Base-by-base conservation (phyloP, 2,888 invertebrate genomes). In the Heliconius aoede region DNA sequence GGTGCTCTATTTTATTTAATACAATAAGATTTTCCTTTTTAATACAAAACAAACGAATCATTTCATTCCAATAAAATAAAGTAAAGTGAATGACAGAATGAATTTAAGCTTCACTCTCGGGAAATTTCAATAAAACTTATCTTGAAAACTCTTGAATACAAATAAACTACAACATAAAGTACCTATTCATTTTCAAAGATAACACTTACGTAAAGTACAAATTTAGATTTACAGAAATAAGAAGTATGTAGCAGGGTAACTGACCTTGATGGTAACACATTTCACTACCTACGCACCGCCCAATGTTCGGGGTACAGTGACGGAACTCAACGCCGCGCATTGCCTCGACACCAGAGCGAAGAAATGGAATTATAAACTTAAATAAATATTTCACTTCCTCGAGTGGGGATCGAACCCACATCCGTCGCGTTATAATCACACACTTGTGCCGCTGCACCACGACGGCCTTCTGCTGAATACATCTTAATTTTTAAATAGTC, bases 401-500 rank as follows among this genome's bases (percentile, higher is more conserved):
- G n/a, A n/a, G n/a, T n/a, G n/a, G n/a, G n/a, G n/a, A n/a, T n/a
- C n/a, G n/a, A n/a, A n/a, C n/a, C n/a, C n/a, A n/a, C n/a, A n/a
- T n/a, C n/a, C n/a, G n/a, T n/a, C n/a, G n/a, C n/a, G n/a, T n/a
- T n/a, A n/a, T n/a, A n/a, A n/a, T n/a, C n/a, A n/a, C n/a, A n/a
- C n/a, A n/a, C n/a, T n/a, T n/a, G n/a, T n/a, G n/a, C n/a, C n/a
- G n/a, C n/a, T n/a, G n/a, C 55, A n/a, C 18, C 18, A 46, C 0
- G 21, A 7, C n/a, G 13, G 26, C 18, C 26, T 72, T n/a, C n/a
- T n/a, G n/a, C 13, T 30, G 3, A 36, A 32, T 40, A 26, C 36
- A 28, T 55, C 36, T 58, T 21, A 24, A 72, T 40, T 51, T 40
- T 40, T 76, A 72, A 71, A 55, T 62, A 36, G 30, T 36, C 72